Evolutionary conservation across 2,113 vertebrate species (phyloP).

Genomic region (Caranx ignobilis): DNA sequence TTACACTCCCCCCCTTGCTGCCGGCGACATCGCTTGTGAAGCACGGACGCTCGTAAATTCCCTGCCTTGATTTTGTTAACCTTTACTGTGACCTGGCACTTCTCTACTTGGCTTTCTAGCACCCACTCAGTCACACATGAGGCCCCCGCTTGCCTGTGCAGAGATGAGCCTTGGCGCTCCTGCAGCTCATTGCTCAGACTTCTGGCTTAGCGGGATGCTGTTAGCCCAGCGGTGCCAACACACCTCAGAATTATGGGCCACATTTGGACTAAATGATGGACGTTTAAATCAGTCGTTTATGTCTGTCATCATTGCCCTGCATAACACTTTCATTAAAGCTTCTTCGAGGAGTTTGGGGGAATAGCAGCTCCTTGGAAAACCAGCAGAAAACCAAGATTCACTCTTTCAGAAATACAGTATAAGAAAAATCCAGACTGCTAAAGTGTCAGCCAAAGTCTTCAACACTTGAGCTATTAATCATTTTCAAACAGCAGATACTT

Average conservation of each 20-base stretch:
- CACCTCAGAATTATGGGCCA: slow-evolving; percentile 38
- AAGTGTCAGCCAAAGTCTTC: slow-evolving; percentile 9
- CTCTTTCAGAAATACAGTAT: neutral
- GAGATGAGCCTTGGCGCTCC: slow-evolving; percentile 40
- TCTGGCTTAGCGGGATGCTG: slow-evolving; percentile 38
- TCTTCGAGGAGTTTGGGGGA: neutral
- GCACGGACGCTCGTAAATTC: slow-evolving; percentile 81
- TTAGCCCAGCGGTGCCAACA: slow-evolving; percentile 31
- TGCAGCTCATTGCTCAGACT: slow-evolving; percentile 74
- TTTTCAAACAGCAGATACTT: neutral
- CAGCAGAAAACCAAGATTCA: neutral
- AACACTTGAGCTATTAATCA: slow-evolving; percentile 15
- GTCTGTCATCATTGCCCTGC: slow-evolving; percentile 11
- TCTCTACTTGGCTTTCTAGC: slow-evolving; percentile 74
- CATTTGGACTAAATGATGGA: slow-evolving; percentile 33
- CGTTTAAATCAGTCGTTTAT: slow-evolving; percentile 30
- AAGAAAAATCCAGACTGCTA: neutral
- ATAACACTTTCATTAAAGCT: slow-evolving; percentile 2
- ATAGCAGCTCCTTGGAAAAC: slow-evolving; percentile 26
- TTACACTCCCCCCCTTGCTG: slow-evolving; percentile 56
- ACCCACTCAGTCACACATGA: slow-evolving; percentile 79
- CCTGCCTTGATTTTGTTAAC: slow-evolving; percentile 83
- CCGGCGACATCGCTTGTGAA: slow-evolving; percentile 72
- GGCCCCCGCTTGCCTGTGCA: slow-evolving; percentile 51
- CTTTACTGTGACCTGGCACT: slow-evolving; percentile 80